phyloP scores from a whole-genome alignment of 2,888 invertebrate genomes.

The Drosophila antonietae region DNA sequence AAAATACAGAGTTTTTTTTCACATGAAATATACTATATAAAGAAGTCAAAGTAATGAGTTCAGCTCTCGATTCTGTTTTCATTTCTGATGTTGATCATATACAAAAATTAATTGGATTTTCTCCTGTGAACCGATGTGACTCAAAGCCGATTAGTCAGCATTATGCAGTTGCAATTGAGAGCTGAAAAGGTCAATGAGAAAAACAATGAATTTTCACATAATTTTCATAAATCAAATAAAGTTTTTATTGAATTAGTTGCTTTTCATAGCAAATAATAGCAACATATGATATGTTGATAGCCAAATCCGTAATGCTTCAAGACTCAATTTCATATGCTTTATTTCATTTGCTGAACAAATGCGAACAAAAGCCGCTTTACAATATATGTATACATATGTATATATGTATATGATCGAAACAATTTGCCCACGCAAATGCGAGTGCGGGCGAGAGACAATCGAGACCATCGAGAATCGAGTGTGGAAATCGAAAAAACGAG shows the following conservation, averaged over 20 bases:
- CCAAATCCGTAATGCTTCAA: slow-evolving; percentile 10
- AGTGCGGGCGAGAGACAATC: slow-evolving; percentile 34
- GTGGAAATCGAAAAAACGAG: slow-evolving; percentile 67
- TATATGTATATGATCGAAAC: slow-evolving; percentile 57
- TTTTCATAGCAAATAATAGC: neutral
- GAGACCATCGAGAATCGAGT: slow-evolving; percentile 25
- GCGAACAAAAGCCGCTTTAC: slow-evolving; percentile 69
- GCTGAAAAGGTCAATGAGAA: neutral
- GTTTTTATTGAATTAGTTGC: neutral
- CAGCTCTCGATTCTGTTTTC: neutral
- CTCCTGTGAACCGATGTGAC: neutral
- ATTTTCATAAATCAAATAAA: slow-evolving; percentile 3
- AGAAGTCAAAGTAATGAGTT: neutral
- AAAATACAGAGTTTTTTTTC: neutral
- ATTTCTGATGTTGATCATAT: neutral
- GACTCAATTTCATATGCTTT: slow-evolving; percentile 64
- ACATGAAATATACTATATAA: neutral
- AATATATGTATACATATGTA: slow-evolving; percentile 8
- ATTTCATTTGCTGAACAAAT: slow-evolving; percentile 42
- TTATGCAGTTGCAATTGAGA: neutral
- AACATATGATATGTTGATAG: slow-evolving; percentile 11
- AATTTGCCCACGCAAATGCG: slow-evolving; percentile 71
- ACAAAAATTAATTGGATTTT: slow-evolving; percentile 2
- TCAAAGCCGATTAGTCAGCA: neutral
- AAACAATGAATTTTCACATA: neutral